Conservation (phyloP, 2,888 invertebrate species). For the Synanthedon formicaeformis region DNA sequence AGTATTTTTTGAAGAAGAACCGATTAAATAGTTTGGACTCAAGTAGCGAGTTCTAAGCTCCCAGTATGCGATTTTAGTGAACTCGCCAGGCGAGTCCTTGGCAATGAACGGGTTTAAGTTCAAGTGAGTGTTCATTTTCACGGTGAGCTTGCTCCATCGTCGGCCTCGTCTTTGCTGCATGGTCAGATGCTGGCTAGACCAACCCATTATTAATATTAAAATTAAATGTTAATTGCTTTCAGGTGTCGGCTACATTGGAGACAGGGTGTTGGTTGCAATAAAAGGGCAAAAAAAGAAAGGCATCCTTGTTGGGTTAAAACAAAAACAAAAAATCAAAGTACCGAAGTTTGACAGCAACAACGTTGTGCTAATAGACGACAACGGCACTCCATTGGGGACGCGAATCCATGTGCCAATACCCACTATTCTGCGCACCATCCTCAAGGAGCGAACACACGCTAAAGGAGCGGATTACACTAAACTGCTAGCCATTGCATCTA, state of each 20-base stretch:
- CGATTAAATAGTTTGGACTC: too few relatives aligned
- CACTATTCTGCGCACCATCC: constrained; percentile 83
- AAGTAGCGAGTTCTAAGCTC: too few relatives aligned
- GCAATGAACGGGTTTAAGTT: too few relatives aligned
- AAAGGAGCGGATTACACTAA: constrained; percentile 95
- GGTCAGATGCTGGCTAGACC: too few relatives aligned
- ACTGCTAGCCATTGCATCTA: constrained; percentile 88
- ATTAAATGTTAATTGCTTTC: constrained; percentile 11
- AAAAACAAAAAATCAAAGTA: constrained; percentile 81
- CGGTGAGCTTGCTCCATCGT: too few relatives aligned
- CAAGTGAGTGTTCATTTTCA: too few relatives aligned
- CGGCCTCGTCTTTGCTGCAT: too few relatives aligned
- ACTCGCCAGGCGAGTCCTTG: too few relatives aligned
- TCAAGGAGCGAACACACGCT: constrained; percentile 82
- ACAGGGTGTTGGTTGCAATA: constrained; percentile 91
- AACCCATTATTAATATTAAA: too few relatives aligned
- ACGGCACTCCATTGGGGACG: constrained; percentile 93
- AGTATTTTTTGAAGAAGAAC: too few relatives aligned
- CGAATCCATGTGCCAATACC: constrained; percentile 96
- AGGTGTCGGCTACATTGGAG: constrained; percentile 75
- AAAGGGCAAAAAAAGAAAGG: constrained; percentile 96
- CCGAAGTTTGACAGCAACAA: constrained; percentile 97
- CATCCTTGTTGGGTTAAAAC: constrained; percentile 89
- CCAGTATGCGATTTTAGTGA: too few relatives aligned
- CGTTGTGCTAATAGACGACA: constrained; percentile 94